A percentile compares a stretch with the other conserved stretches of the same genome.
phyloP scores from a whole-genome alignment of 1,140 invertebrate species.

The Saxidomus purpurata region DNA sequence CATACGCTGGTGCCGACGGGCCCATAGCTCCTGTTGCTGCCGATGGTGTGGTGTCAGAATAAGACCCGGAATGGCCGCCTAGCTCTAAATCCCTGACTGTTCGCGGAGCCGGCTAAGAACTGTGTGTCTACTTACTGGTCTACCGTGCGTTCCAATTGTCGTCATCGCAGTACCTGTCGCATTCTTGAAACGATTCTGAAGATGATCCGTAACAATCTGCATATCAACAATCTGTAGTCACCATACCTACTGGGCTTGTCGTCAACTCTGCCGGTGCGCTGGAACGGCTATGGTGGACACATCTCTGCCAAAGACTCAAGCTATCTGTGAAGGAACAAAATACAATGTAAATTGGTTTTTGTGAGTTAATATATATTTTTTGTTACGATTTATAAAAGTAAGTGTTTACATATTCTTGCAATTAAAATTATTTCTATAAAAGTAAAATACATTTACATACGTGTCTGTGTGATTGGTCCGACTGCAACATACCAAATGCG shows the following conservation, averaged over 20 bases:
- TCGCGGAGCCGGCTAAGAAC: neutral
- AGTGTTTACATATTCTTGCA: neutral
- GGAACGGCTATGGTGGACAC: neutral
- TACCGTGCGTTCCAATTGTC: conserved; percentile 8
- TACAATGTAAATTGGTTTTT: neutral
- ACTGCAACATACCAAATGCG: neutral
- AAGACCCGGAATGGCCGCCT: conserved; percentile 30
- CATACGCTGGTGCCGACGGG: conserved; percentile 35
- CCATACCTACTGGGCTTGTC: neutral
- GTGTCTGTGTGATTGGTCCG: neutral
- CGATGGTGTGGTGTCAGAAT: conserved; percentile 33
- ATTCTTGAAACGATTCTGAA: neutral
- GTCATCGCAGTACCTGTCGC: neutral
- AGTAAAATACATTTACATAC: neutral
- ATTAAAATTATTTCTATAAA: neutral
- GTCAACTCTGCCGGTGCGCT: neutral
- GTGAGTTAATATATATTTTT: neutral
- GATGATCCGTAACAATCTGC: neutral
- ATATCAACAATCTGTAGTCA: neutral
- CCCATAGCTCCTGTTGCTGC: conserved; percentile 11
- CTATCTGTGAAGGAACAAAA: neutral
- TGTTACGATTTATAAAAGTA: neutral
- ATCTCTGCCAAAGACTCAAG: conserved; percentile 7
- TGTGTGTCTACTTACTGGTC: neutral
- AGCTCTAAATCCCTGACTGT: neutral